Percentiles rank a stretch among this genome's conserved stretches.
Evolutionary conservation across 2,113 vertebrate genomes (phyloP).

Genomic region (Rana temporaria): DNA sequence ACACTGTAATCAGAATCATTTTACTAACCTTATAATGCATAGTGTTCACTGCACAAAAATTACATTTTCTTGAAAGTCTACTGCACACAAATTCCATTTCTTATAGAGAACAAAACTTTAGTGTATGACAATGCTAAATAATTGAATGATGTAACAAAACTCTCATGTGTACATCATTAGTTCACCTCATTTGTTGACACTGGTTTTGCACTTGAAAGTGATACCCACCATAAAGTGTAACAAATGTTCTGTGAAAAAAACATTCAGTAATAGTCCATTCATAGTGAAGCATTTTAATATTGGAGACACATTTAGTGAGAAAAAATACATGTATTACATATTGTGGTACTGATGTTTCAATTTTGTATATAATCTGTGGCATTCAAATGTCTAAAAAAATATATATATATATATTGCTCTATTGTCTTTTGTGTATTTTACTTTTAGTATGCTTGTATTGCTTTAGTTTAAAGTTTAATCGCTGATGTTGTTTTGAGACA

Average conservation of each 20-base stretch:
- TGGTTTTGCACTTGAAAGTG: slow-evolving; percentile 49
- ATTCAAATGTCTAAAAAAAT: slow-evolving; percentile 9
- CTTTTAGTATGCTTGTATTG: not conserved
- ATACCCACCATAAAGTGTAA: slow-evolving; percentile 31
- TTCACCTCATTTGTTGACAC: slow-evolving; percentile 52
- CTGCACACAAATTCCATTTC: slow-evolving; percentile 24
- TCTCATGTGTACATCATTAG: slow-evolving; percentile 47
- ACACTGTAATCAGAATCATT: too few species aligned
- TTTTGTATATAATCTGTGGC: slow-evolving; percentile 25
- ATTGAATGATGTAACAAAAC: slow-evolving; percentile 48
- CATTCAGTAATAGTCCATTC: slow-evolving; percentile 32
- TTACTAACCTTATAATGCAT: too few species aligned
- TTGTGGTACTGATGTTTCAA: slow-evolving; percentile 32
- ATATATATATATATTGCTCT: too few species aligned
- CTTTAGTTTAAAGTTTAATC: not conserved
- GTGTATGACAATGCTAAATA: slow-evolving; percentile 54
- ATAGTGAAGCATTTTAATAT: slow-evolving; percentile 25
- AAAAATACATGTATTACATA: not conserved
- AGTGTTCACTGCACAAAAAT: too few species aligned
- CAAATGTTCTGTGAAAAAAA: slow-evolving; percentile 36
- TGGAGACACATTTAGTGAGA: not conserved
- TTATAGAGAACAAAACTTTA: slow-evolving; percentile 57
- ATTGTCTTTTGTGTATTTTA: not conserved
- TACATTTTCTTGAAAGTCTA: not conserved
- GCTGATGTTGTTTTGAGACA: not conserved